Percentiles rank a stretch among this genome's conserved stretches.
Evolutionary conservation across 2,797 vertebrate species (phyloP).

Genomic region (Bufotes viridis): DNA sequence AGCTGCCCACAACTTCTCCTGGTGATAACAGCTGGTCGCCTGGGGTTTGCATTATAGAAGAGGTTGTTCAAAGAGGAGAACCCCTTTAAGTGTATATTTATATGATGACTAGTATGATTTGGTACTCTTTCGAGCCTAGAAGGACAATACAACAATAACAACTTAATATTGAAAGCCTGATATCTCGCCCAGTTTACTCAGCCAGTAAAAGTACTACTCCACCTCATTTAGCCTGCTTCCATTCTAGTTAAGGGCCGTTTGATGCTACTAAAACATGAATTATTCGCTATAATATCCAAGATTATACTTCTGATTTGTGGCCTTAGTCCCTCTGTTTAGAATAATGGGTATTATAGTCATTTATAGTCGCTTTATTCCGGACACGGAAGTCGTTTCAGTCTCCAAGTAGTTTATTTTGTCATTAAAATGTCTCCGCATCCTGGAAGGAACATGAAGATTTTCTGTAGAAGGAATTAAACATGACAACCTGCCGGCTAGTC

Average conservation of each 20-base stretch:
- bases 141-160: background rate
- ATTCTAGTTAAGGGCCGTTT: background rate
- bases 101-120: background rate
- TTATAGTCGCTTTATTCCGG: constrained; percentile 21
- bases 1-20: too few relatives aligned
- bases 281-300: background rate
- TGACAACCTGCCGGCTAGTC: constrained; percentile 46
- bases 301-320: constrained; percentile 14
- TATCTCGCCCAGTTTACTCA: background rate
- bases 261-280: background rate
- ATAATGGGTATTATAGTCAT: background rate
- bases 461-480: constrained; percentile 45
- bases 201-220: background rate
- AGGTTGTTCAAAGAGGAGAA: too few relatives aligned
- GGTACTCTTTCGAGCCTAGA: background rate
- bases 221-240: background rate
- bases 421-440: constrained; percentile 45
- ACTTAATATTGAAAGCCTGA: background rate
- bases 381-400: constrained; percentile 13
- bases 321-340: constrained; percentile 6
- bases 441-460: constrained; percentile 47
- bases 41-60: too few relatives aligned
- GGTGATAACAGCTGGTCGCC: too few relatives aligned
- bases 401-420: constrained; percentile 39
- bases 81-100: background rate